A percentile compares a stretch with the other conserved stretches of the same genome.
Conservation (phyloP, 2,888 invertebrate genomes). For the Pharmacophagus antenor region DNA sequence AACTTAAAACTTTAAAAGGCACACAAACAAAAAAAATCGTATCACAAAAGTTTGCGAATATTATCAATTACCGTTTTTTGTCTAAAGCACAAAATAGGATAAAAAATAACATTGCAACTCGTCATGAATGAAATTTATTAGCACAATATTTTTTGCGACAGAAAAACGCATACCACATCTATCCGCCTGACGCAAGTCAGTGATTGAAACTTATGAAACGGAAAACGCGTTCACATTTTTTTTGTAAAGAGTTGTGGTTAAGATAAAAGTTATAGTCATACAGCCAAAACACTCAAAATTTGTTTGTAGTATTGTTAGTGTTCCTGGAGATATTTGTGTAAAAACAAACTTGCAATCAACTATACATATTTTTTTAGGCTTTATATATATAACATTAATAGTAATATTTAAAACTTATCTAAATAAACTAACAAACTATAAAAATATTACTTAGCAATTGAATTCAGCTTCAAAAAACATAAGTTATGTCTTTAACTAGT, state of each 20-base stretch:
- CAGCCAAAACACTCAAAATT: conserved; percentile 10
- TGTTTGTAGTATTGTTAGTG: too few species aligned
- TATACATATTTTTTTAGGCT: too few species aligned
- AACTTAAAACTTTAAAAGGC: conserved; percentile 60
- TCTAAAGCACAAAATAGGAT: conserved; percentile 39
- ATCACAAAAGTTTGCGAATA: conserved; percentile 39
- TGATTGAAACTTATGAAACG: conserved; percentile 35
- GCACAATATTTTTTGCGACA: conserved; percentile 16
- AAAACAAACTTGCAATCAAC: too few species aligned
- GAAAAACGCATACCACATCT: conserved; percentile 16
- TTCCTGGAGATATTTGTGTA: too few species aligned
- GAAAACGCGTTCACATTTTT: conserved; percentile 20
- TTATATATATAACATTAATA: too few species aligned
- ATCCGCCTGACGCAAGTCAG: conserved; percentile 33
- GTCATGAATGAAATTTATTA: conserved; percentile 12
- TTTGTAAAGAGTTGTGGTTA: conserved; percentile 3
- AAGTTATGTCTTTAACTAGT: too few species aligned
- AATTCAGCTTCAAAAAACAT: too few species aligned
- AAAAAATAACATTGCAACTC: conserved; percentile 25
- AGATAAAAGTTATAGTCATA: conserved; percentile 5
- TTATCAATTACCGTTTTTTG: conserved; percentile 32
- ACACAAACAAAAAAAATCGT: conserved; percentile 45
- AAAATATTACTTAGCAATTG: too few species aligned
- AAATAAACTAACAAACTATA: too few species aligned
- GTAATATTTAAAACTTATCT: too few species aligned